Percentiles rank a stretch among this genome's conserved stretches.
Evolutionary conservation across 2,797 vertebrate species (phyloP).

Genomic region (Sciaenops ocellatus): DNA sequence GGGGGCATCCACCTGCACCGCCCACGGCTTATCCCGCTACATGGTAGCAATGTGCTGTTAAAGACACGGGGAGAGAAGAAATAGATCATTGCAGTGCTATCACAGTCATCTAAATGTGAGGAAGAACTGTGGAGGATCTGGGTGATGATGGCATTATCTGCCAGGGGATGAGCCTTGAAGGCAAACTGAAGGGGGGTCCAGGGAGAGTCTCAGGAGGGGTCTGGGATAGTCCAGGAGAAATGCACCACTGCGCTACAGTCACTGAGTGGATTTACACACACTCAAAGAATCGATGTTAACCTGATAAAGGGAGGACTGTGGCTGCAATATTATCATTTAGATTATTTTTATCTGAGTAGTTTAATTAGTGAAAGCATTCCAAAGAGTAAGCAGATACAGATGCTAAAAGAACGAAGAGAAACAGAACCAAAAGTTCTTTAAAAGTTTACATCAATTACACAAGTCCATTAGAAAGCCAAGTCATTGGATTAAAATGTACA

Average conservation of each 20-base stretch:
- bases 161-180: slow-evolving; percentile 6
- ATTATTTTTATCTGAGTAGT: slow-evolving; percentile 30
- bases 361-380: slow-evolving; percentile 14
- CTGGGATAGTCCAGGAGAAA: slow-evolving; percentile 8
- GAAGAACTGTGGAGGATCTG: slow-evolving; percentile 16
- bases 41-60: slow-evolving; percentile 10
- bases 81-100: slow-evolving; percentile 9
- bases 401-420: not conserved
- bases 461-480: slow-evolving; percentile 24
- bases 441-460: slow-evolving; percentile 28
- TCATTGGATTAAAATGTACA: slow-evolving; percentile 34
- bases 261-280: slow-evolving; percentile 34
- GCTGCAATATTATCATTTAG: slow-evolving; percentile 22
- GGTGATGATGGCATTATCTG: slow-evolving; percentile 21
- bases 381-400: not conserved
- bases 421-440: not conserved
- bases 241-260: slow-evolving; percentile 11
- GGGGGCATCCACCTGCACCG: slow-evolving; percentile 39
- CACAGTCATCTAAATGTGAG: slow-evolving; percentile 41
- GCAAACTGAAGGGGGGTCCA: slow-evolving; percentile 15
- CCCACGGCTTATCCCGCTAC: slow-evolving; percentile 25
- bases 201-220: not conserved
- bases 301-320: slow-evolving; percentile 28
- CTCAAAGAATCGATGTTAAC: slow-evolving; percentile 61
- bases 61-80: slow-evolving; percentile 27